Evolutionary conservation across 2,113 vertebrate genomes (phyloP).

Genomic region (Neodon shergylaensis): DNA sequence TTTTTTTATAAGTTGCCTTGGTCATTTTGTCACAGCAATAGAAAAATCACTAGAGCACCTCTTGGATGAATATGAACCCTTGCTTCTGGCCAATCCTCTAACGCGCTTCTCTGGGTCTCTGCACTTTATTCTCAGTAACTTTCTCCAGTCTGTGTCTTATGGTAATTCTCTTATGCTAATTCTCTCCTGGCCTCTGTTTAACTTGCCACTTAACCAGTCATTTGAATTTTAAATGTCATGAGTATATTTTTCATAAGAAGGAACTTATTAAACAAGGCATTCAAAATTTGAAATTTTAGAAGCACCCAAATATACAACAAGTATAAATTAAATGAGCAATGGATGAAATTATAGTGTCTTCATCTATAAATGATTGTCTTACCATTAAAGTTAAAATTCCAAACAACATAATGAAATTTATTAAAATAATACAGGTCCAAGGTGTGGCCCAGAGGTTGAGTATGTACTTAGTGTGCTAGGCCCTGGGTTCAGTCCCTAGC

Average conservation of each 20-base stretch:
- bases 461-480: neutral
- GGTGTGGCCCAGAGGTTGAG: neutral
- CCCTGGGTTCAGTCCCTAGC: neutral
- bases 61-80: neutral
- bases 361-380: neutral
- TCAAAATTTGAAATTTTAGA: constrained; percentile 36
- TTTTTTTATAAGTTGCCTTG: neutral
- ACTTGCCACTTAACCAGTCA: constrained; percentile 25
- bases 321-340: neutral
- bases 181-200: neutral
- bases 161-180: neutral
- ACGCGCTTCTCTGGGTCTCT: neutral
- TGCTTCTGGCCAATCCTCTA: neutral
- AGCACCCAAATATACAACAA: neutral
- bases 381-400: neutral
- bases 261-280: constrained; percentile 7
- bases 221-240: constrained; percentile 15
- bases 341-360: neutral
- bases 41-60: neutral
- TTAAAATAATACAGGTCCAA: neutral
- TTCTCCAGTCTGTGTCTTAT: neutral
- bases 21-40: neutral
- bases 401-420: neutral
- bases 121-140: neutral
- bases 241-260: constrained; percentile 1